phyloP scores from a whole-genome alignment of 1,140 invertebrate species.

The Vanessa atalanta region DNA sequence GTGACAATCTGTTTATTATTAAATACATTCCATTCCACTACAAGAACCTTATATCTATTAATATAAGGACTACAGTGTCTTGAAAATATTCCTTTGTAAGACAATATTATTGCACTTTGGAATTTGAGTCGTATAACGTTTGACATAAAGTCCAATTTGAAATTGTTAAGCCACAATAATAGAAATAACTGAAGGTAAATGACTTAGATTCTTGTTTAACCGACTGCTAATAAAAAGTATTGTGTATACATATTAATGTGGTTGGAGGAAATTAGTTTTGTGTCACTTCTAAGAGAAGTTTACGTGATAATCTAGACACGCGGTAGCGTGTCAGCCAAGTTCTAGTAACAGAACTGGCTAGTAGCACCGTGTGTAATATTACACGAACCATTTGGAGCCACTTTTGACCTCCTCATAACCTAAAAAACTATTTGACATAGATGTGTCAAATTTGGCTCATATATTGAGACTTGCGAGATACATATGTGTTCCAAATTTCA shows the following conservation, averaged over 20 bases:
- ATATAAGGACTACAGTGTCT: conserved; percentile 21
- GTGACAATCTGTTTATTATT: conserved; percentile 39
- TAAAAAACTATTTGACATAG: too few relatives aligned
- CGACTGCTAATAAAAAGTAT: background rate
- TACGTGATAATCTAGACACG: too few relatives aligned
- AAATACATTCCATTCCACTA: conserved; percentile 30
- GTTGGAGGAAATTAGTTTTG: too few relatives aligned
- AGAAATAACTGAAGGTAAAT: conserved; percentile 1
- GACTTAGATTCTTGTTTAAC: conserved; percentile 1
- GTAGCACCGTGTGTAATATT: too few relatives aligned
- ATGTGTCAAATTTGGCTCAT: too few relatives aligned
- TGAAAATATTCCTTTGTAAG: conserved; percentile 5
- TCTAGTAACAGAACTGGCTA: too few relatives aligned
- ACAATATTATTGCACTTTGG: background rate
- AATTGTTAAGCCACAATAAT: background rate
- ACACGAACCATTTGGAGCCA: too few relatives aligned
- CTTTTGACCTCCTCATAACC: too few relatives aligned
- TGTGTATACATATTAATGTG: background rate
- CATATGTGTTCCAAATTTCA: too few relatives aligned
- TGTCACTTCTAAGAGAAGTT: too few relatives aligned
- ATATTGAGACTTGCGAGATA: too few relatives aligned
- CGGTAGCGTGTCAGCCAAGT: too few relatives aligned
- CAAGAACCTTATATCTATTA: conserved; percentile 19
- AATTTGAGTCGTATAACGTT: background rate
- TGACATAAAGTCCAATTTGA: background rate